Evolutionary conservation across 2,888 invertebrate genomes (phyloP), one percentile per base, ranked within the genome.

Genomic region (Matsumyia berberina): DNA sequence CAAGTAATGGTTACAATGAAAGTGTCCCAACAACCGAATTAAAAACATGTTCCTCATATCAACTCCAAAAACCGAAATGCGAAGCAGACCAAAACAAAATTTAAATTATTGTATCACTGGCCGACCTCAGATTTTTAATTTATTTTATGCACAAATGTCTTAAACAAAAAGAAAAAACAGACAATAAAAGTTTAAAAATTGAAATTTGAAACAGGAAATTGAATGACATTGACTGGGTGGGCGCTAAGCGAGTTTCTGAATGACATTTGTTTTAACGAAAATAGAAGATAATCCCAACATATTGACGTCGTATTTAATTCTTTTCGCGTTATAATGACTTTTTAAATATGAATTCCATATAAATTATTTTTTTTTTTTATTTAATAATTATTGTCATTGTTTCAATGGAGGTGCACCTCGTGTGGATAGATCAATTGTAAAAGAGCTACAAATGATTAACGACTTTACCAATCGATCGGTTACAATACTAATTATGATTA

Each of bases 401-500:
- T 46, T 46, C 15, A 53, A 33, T 33, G 15, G 53, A 33, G 1
- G 24, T 24, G 24, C 1, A 24, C 24, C 24, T 24, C 24, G 24
- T 15, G 17, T 8, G 15, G 15, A 31, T 33, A 12, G 1, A 9
- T 37, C 15, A 46, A 3, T 19, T 17, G 1, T 19, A 11, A 53
- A n/a, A 66, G 39, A 15, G 37, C 51, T 39, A 55, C 33, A 46
- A 39, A 64, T 42, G 37, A 72, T 51, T 44, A 42, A 55, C 12
- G 19, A 46, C 37, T 57, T n/a, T 53, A 53, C 19, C 51, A n/a
- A 37, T n/a, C n/a, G n/a, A 53, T 53, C 15, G 24, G 62, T 33
- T 53, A 64, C 44, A 7, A 49, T 70, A 19, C 19, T 57, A 64
- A 64, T 70, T 70, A 51, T 76, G 69, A 81, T 64, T 62, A 70